Evolutionary conservation across 2,113 vertebrate genomes (phyloP).

Genomic region (Gobio gobio): DNA sequence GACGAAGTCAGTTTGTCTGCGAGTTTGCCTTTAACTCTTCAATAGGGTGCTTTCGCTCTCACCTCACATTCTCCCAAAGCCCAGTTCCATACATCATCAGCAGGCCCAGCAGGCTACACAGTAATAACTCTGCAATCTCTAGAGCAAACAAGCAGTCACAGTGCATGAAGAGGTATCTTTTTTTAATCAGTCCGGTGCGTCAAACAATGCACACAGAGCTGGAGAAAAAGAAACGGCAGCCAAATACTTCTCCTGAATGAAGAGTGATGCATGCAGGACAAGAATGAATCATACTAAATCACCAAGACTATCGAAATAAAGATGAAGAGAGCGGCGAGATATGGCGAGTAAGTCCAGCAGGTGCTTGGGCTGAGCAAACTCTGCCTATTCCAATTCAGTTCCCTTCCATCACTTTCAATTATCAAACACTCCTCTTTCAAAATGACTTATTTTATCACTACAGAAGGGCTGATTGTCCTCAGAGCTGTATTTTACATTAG

Average conservation of each 20-base stretch:
- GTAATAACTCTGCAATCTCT: conserved; percentile 85
- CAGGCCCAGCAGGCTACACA: conserved; percentile 68
- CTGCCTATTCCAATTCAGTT: conserved; percentile 84
- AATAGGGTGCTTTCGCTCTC: conserved; percentile 58
- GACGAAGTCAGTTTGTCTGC: conserved; percentile 62
- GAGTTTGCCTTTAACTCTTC: conserved; percentile 65
- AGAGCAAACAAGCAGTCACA: conserved; percentile 81
- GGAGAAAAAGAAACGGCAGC: conserved; percentile 15
- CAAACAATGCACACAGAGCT: conserved; percentile 65
- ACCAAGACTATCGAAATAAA: conserved; percentile 81
- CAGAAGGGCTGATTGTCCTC: conserved; percentile 85
- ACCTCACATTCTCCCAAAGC: conserved; percentile 74
- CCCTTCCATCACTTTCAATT: conserved; percentile 85
- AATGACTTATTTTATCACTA: conserved; percentile 81
- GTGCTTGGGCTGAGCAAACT: conserved; percentile 82
- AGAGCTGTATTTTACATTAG: conserved; percentile 82
- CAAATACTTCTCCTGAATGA: conserved; percentile 52
- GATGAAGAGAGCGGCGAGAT: conserved; percentile 51
- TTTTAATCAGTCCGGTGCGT: conserved; percentile 74
- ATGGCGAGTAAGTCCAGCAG: conserved; percentile 79
- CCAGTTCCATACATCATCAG: conserved; percentile 77
- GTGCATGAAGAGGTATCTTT: conserved; percentile 73
- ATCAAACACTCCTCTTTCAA: conserved; percentile 81
- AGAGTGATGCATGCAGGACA: conserved; percentile 58
- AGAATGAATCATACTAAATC: conserved; percentile 83